Conservation (phyloP, 2,797 vertebrate species). For the Parauchenoglanis ngamensis region DNA sequence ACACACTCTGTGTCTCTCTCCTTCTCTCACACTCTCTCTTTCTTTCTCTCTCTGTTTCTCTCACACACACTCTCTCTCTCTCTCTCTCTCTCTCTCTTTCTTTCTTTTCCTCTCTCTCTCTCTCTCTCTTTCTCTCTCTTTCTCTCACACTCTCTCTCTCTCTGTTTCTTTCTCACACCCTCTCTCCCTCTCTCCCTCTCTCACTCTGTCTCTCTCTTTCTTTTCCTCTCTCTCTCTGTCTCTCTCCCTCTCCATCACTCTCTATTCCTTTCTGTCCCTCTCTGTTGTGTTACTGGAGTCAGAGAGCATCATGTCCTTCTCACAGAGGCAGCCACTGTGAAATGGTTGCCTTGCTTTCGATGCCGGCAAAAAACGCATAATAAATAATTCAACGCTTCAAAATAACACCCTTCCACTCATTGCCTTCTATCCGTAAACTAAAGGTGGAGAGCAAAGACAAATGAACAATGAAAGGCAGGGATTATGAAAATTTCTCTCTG, state of each 20-base stretch:
- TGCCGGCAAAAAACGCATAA: slow-evolving; percentile 56
- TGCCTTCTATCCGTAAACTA: slow-evolving; percentile 54
- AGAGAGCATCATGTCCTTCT: slow-evolving; percentile 54
- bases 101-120: no score
- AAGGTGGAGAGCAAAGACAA: slow-evolving; percentile 61
- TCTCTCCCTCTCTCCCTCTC: no score
- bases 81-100: no score
- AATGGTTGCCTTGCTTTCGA: slow-evolving; percentile 57
- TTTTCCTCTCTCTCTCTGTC: not conserved
- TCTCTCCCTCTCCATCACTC: slow-evolving; percentile 1
- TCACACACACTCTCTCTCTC: no score
- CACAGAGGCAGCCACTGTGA: slow-evolving; percentile 59
- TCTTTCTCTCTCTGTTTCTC: no score
- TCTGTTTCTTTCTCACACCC: no score
- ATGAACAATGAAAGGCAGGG: slow-evolving; percentile 62
- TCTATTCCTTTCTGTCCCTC: slow-evolving; percentile 5
- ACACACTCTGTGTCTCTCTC: no score
- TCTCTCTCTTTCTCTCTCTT: no score
- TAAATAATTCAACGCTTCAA: slow-evolving; percentile 73
- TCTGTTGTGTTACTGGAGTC: slow-evolving; percentile 30
- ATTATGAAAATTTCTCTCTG: slow-evolving; percentile 51
- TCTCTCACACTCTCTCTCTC: no score
- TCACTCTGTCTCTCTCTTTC: not conserved
- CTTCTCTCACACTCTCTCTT: no score
- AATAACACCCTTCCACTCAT: slow-evolving; percentile 68